These are phyloP conservation scores for Meteorus sp. DNA, from an alignment of 1,140 invertebrate genomes.

Conservation along the genomic window DNA sequence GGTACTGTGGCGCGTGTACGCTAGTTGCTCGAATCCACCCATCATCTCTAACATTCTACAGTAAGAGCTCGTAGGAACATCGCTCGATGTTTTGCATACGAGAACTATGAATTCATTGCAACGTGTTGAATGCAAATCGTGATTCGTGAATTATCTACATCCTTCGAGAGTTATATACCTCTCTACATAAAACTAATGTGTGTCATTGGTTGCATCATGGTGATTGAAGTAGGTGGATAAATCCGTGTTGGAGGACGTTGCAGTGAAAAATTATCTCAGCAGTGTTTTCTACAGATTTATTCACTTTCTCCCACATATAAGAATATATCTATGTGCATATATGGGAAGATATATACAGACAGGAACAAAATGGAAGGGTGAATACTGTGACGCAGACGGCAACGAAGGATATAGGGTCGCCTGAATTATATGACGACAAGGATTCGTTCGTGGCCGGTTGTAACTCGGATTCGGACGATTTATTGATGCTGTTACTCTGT, in stretches of 20 bases:
- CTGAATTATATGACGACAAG: slow-evolving; percentile 41
- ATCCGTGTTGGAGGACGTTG: too few species aligned
- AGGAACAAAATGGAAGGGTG: neutral
- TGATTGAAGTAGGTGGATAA: too few species aligned
- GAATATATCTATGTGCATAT: too few species aligned
- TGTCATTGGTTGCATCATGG: neutral
- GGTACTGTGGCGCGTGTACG: slow-evolving; percentile 15
- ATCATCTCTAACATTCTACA: slow-evolving; percentile 28
- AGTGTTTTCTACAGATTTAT: too few species aligned
- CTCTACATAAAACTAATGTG: neutral
- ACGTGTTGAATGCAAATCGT: slow-evolving; percentile 44
- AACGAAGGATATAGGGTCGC: slow-evolving; percentile 23
- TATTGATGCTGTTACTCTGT: slow-evolving; percentile 44
- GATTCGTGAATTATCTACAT: slow-evolving; percentile 5
- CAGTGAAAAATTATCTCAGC: too few species aligned
- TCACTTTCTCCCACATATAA: too few species aligned
- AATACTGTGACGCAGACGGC: slow-evolving; percentile 23
- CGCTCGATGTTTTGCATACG: slow-evolving; percentile 43
- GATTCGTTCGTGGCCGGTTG: slow-evolving; percentile 38
- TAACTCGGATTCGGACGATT: slow-evolving; percentile 47
- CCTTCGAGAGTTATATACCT: neutral
- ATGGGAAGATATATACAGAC: neutral
- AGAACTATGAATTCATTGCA: slow-evolving; percentile 42
- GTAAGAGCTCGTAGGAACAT: neutral
- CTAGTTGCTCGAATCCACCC: neutral